Percentiles rank a stretch among this genome's conserved stretches.
Evolutionary conservation across 2,797 vertebrate species (phyloP).

Genomic region (Phrynocephalus guinanensis): DNA sequence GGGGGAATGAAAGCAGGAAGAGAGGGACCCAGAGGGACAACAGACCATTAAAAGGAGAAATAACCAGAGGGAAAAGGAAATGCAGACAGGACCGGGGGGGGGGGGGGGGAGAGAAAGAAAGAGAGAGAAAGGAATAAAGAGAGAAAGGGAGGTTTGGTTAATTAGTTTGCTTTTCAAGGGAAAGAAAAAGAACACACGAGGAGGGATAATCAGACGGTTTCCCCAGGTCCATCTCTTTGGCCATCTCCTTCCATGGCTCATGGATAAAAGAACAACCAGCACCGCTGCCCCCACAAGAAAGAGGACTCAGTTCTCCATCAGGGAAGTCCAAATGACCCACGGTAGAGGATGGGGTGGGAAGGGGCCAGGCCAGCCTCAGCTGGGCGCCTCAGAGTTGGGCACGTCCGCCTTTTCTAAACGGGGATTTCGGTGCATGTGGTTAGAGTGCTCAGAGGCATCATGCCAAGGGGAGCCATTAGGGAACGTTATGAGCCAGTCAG

Average conservation of each 20-base stretch:
- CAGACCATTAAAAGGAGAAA: constrained; percentile 77
- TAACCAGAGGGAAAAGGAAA: too few species aligned
- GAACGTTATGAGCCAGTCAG: constrained; percentile 62
- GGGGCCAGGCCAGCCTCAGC: constrained; percentile 38
- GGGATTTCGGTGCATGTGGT: constrained; percentile 7
- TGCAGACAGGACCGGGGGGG: not conserved
- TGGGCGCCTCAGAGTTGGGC: rapidly evolving
- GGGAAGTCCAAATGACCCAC: constrained; percentile 74
- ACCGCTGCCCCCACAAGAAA: constrained; percentile 29
- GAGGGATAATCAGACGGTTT: constrained; percentile 44
- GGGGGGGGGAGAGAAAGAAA: constrained; percentile 22
- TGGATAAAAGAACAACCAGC: constrained; percentile 45
- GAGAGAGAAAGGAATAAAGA: constrained; percentile 63
- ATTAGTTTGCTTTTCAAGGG: constrained; percentile 82
- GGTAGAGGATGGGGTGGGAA: constrained; percentile 45
- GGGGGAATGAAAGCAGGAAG: constrained; percentile 42
- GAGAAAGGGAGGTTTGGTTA: constrained; percentile 87
- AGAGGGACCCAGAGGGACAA: constrained; percentile 76
- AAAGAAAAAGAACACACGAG: constrained; percentile 74
- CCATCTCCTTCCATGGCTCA: constrained; percentile 63
- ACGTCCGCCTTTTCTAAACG: constrained; percentile 56
- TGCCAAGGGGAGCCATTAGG: constrained; percentile 72
- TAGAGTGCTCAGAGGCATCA: constrained; percentile 73
- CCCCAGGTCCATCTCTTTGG: constrained; percentile 59
- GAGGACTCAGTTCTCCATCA: constrained; percentile 71